Evolutionary conservation across 2,888 invertebrate species (phyloP).

Genomic region (Tetragnatha montana): DNA sequence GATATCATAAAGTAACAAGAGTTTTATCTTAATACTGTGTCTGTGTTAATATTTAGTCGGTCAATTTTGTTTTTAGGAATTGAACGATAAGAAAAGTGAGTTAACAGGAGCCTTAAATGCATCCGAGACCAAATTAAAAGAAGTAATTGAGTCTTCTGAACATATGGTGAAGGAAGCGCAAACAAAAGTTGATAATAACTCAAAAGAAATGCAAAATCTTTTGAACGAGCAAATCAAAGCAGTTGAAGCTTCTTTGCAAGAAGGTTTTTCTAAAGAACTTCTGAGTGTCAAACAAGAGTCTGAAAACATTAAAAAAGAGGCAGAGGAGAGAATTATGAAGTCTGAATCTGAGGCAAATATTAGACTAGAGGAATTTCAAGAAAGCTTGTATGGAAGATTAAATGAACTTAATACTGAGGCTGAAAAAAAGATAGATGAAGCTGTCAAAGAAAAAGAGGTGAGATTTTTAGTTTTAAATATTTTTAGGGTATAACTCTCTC

Average conservation of each 20-base stretch:
- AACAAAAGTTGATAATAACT: slow-evolving; percentile 30
- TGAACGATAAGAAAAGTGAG: slow-evolving; percentile 50
- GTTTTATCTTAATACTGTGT: too few relatives aligned
- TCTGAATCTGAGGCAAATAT: slow-evolving; percentile 58
- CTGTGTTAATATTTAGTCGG: background rate
- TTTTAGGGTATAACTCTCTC: too few relatives aligned
- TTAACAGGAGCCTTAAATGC: slow-evolving; percentile 13
- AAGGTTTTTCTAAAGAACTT: slow-evolving; percentile 56
- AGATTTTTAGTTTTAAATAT: background rate
- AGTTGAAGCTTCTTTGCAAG: slow-evolving; percentile 47
- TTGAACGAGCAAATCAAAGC: slow-evolving; percentile 60
- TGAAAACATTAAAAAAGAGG: slow-evolving; percentile 47
- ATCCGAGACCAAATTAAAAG: slow-evolving; percentile 51
- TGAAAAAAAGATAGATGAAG: slow-evolving; percentile 60
- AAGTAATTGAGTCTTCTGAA: slow-evolving; percentile 82
- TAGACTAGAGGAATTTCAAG: slow-evolving; percentile 65
- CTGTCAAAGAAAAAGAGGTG: slow-evolving; percentile 62
- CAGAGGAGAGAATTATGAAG: slow-evolving; percentile 57
- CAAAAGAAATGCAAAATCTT: slow-evolving; percentile 61
- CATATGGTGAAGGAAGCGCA: slow-evolving; percentile 76
- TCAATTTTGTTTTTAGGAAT: slow-evolving; percentile 41
- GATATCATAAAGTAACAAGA: too few relatives aligned
- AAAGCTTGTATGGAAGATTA: slow-evolving; percentile 63
- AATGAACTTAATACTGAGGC: slow-evolving; percentile 54
- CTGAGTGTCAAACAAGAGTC: slow-evolving; percentile 39